Percentiles rank a stretch among this genome's conserved stretches.
phyloP scores from a whole-genome alignment of 2,113 vertebrate species.

The Aix galericulata region DNA sequence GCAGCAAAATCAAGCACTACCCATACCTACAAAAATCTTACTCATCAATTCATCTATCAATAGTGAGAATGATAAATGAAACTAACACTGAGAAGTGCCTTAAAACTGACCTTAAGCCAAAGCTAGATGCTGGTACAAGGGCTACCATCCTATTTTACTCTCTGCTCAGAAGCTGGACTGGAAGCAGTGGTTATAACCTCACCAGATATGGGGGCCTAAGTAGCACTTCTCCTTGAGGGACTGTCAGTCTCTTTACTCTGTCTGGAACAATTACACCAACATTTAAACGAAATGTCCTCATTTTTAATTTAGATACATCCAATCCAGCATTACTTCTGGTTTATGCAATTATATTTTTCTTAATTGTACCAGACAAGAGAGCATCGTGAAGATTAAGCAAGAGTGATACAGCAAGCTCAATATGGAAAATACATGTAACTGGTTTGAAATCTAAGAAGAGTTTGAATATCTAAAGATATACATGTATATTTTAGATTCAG shows the following conservation, averaged over 20 bases:
- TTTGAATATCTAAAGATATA: not conserved
- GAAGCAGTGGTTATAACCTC: not conserved
- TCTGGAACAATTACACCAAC: not conserved
- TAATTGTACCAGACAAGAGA: not conserved
- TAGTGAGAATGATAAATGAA: not conserved
- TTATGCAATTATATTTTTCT: not conserved
- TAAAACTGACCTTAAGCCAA: not conserved
- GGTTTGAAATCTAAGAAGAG: not conserved
- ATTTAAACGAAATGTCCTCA: not conserved
- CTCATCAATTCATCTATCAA: not conserved
- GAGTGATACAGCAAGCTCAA: not conserved
- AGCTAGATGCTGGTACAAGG: not conserved
- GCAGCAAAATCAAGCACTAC: not conserved
- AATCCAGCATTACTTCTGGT: not conserved
- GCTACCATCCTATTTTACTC: not conserved
- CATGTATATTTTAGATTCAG: not conserved
- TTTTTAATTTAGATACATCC: not conserved
- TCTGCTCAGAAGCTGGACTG: not conserved
- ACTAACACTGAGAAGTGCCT: not conserved
- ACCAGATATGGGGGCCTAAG: not conserved
- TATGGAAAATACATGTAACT: not conserved
- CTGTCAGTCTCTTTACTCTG: not conserved
- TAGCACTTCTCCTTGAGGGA: not conserved
- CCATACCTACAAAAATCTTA: not conserved
- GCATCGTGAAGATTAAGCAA: not conserved